Evolutionary conservation across 1,140 invertebrate species (phyloP).

Genomic region (Plodia interpunctella): DNA sequence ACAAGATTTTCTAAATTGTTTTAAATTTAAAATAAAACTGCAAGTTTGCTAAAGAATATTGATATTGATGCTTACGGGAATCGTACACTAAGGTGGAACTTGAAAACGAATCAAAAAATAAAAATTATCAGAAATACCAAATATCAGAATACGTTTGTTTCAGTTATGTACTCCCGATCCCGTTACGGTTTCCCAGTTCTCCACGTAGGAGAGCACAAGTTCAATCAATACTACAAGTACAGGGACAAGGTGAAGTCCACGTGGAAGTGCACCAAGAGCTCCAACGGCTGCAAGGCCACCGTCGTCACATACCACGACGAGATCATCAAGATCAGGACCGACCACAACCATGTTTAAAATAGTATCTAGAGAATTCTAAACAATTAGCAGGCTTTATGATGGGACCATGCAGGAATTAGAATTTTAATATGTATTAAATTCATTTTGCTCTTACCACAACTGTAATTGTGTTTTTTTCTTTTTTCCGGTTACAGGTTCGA

Average conservation of each 20-base stretch:
- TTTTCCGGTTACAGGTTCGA: too few species aligned
- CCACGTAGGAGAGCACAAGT: background rate
- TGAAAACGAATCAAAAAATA: too few species aligned
- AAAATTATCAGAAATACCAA: too few species aligned
- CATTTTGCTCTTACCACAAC: background rate
- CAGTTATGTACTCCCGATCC: background rate
- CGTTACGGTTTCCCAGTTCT: constrained; percentile 17
- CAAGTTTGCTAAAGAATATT: too few species aligned
- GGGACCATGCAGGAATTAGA: too few species aligned
- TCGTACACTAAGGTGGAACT: too few species aligned
- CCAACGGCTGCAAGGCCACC: constrained; percentile 17
- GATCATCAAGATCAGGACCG: constrained; percentile 28
- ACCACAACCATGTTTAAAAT: constrained; percentile 28
- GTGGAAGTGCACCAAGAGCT: constrained; percentile 26
- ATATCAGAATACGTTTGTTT: background rate
- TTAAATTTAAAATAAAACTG: too few species aligned
- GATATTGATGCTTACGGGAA: too few species aligned
- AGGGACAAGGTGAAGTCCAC: background rate
- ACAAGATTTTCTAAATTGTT: too few species aligned
- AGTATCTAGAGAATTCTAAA: too few species aligned
- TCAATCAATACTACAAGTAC: constrained; percentile 24
- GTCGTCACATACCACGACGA: constrained; percentile 31
- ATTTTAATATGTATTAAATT: too few species aligned
- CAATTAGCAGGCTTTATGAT: too few species aligned
- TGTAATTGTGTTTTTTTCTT: background rate